Percentiles rank a stretch among this genome's conserved stretches.
These are phyloP conservation scores for Ornithorhynchus anatinus DNA, from an alignment of 2,113 vertebrate genomes.

Conservation along the genomic window DNA sequence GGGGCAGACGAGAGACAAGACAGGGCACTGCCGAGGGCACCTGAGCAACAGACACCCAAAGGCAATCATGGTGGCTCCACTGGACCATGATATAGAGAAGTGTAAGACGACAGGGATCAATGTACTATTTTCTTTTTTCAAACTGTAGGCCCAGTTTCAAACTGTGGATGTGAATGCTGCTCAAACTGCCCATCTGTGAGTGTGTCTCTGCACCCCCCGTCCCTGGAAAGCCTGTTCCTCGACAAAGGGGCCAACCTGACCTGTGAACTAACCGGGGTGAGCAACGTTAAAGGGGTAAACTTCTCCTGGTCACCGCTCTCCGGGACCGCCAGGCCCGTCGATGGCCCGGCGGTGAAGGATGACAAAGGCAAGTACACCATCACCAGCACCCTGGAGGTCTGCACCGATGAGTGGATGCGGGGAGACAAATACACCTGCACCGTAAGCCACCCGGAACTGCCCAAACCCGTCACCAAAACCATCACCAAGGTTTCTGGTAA, in stretches of 20 bases:
- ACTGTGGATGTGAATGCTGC: too few species aligned
- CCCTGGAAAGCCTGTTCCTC: conserved; percentile 39
- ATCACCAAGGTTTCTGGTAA: not conserved
- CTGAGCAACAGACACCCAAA: too few species aligned
- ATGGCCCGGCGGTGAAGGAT: fast-evolving
- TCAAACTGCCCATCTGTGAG: too few species aligned
- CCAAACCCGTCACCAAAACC: fast-evolving
- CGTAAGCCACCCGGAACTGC: fast-evolving
- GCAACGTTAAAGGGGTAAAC: fast-evolving
- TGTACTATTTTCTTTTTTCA: too few species aligned
- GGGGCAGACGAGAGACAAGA: too few species aligned
- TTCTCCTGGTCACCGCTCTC: conserved; percentile 2
- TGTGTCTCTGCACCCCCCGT: not conserved
- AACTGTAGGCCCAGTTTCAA: too few species aligned
- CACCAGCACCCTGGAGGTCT: conserved; percentile 28
- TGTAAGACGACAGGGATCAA: fast-evolving
- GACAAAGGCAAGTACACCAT: not conserved
- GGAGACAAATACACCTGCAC: conserved; percentile 1
- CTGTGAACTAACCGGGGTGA: conserved; percentile 24
- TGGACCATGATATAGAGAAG: too few species aligned
- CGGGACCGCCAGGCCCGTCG: fast-evolving
- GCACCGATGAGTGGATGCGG: not conserved
- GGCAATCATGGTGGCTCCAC: too few species aligned
- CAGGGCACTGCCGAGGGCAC: too few species aligned
- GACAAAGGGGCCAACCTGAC: conserved; percentile 28